Conservation (phyloP, 30 jellyfish, hydroid and myxozoan genomes). For the Aurelia coerulea region DNA sequence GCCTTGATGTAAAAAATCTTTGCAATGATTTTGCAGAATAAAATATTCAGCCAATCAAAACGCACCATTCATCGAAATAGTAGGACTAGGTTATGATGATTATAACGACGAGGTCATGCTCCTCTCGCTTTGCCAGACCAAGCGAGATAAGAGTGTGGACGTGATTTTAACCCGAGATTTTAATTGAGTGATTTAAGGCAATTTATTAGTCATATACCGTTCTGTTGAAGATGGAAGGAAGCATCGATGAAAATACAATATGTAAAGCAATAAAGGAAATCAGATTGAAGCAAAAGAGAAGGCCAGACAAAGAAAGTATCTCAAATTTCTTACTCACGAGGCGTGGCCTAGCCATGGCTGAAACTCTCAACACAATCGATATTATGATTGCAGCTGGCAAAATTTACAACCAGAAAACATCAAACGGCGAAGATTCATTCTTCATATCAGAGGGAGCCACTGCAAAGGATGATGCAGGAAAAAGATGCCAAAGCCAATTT, state of each 20-base stretch:
- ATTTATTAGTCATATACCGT: not conserved
- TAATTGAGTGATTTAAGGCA: too few species aligned
- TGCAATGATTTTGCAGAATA: too few species aligned
- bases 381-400: conserved; percentile 12
- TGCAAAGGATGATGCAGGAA: not conserved
- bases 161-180: too few species aligned
- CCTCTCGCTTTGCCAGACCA: too few species aligned
- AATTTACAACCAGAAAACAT: conserved; percentile 9
- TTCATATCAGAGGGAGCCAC: not conserved
- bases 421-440: conserved; percentile 17
- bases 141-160: too few species aligned
- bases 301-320: conserved; percentile 15
- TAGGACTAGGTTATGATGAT: too few species aligned
- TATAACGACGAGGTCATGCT: too few species aligned
- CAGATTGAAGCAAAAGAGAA: conserved; percentile 9
- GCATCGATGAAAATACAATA: conserved; percentile 12
- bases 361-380: conserved; percentile 3
- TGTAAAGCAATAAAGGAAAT: conserved; percentile 9
- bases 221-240: conserved; percentile 14
- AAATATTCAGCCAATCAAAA: too few species aligned
- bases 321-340: conserved; percentile 3
- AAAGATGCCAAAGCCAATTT: too few species aligned
- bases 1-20: too few species aligned
- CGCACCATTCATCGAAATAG: too few species aligned
- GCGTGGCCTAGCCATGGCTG: conserved; percentile 6